Base-by-base conservation (phyloP, 2,113 vertebrate species). In the Oreotragus oreotragus region DNA sequence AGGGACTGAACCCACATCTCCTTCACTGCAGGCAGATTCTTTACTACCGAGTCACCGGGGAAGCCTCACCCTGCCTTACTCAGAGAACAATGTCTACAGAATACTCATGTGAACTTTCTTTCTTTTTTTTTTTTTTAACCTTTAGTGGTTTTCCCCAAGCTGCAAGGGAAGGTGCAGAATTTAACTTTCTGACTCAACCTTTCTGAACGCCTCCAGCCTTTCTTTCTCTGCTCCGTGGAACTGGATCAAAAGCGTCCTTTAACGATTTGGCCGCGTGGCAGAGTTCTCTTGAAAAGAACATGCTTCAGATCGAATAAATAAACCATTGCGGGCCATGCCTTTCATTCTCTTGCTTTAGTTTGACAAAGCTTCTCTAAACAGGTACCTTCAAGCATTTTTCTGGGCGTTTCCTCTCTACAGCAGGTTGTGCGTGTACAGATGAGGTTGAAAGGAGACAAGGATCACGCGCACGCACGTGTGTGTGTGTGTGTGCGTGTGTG, bases 291-390 rank as follows among this genome's bases (percentile, higher is more conserved):
- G 77, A 51, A n/a, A 30, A 77, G 16, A 53, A 28, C 70, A 23
- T 0, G 14, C 7, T 94, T 36, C 30, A 2, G 28, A 36, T 53
- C 5, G 7, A 25, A 62, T 62, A 33, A 86, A 86, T 66, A 90
- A 73, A 51, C 16, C 70, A 2, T 36, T 0, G 7, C 0, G 12
- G 1, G 6, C 10, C 21, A 0, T 0, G 15, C 27, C 10, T 23
- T 21, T 60, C 70, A 25, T n/a, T 45, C n/a, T 28, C 81, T 9
- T 2, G 15, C 43, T 66, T 58, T 23, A 7, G 5, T 3, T 17
- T 6, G 12, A 43, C 70, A 80, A 58, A 80, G 80, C 33, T 1
- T 16, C 58, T 51, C 27, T 12, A 51, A 25, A 60, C 4, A 3
- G 33, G 49, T 2, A 30, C 70, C 70, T 70, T n/a, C 43, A 2